Conservation (phyloP, 2,797 vertebrate species). For the Octomys mimax region DNA sequence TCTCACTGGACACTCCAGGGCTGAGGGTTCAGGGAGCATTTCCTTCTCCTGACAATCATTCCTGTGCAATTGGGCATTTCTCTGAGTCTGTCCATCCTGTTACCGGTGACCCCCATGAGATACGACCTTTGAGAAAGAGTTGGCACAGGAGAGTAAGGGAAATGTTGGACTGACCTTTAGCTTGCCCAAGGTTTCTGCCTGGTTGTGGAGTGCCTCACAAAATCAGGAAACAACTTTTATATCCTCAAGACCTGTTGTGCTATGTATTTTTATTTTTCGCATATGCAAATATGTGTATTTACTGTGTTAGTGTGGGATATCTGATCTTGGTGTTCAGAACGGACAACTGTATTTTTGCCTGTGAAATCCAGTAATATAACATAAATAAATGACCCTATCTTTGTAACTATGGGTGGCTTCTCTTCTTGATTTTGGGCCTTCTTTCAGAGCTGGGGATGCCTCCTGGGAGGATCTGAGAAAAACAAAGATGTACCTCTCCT, state of each 20-base stretch:
- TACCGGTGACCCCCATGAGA: slow-evolving; percentile 53
- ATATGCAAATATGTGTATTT: slow-evolving; percentile 76
- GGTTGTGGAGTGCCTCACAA: background rate
- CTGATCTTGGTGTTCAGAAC: slow-evolving; percentile 79
- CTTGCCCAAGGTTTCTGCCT: slow-evolving; percentile 10
- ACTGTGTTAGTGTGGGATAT: slow-evolving; percentile 51
- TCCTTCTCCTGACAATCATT: slow-evolving; percentile 48
- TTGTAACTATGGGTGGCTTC: slow-evolving; percentile 74
- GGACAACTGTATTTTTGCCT: slow-evolving; percentile 87
- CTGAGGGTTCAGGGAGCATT: background rate
- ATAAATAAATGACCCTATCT: slow-evolving; percentile 83
- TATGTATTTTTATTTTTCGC: slow-evolving; percentile 59
- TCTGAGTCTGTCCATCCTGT: background rate
- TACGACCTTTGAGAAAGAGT: slow-evolving; percentile 35
- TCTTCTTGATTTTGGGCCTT: slow-evolving; percentile 33
- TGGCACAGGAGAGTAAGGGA: slow-evolving; percentile 43
- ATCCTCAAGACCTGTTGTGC: slow-evolving; percentile 62
- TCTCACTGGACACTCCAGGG: slow-evolving; percentile 6
- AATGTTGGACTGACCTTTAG: slow-evolving; percentile 44
- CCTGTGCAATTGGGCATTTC: slow-evolving; percentile 29
- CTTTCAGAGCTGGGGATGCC: background rate
- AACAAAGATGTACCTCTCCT: background rate
- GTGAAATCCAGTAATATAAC: slow-evolving; percentile 68
- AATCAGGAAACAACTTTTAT: slow-evolving; percentile 30
- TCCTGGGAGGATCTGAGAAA: background rate